phyloP scores from a whole-genome alignment of 2,113 vertebrate species.

The Prochilodus magdalenae region DNA sequence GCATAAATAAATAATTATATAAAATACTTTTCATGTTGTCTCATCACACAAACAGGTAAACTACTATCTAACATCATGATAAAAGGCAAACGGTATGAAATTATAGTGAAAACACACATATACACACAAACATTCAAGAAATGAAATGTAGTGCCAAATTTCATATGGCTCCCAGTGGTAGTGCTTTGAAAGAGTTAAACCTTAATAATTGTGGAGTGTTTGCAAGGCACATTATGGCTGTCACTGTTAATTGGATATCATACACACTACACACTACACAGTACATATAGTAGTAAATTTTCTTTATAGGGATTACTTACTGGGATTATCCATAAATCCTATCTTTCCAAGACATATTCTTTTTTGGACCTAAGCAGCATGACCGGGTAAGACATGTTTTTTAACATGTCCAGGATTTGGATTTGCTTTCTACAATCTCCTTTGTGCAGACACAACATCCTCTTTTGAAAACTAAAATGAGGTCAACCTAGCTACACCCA shows the following conservation, averaged over 20 bases:
- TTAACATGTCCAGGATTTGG: no score
- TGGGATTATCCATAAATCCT: no score
- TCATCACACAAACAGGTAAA: neutral
- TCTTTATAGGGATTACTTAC: no score
- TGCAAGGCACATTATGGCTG: conserved; percentile 41
- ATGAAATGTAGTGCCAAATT: neutral
- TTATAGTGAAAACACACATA: no score
- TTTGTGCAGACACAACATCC: no score
- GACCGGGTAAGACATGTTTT: no score
- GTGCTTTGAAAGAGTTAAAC: conserved; percentile 9
- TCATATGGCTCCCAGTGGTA: neutral
- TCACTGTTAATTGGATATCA: neutral
- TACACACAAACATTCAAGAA: neutral
- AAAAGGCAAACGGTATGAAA: conserved; percentile 22
- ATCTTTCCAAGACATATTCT: no score
- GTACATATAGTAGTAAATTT: neutral
- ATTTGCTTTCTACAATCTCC: no score
- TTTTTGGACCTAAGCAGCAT: no score
- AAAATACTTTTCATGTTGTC: neutral
- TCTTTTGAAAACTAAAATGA: no score
- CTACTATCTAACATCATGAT: neutral
- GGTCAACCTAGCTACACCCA: no score
- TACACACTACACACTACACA: no score
- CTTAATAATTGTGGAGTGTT: neutral
- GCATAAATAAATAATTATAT: conserved; percentile 42